A percentile compares a stretch with the other conserved stretches of the same genome.
phyloP scores from a whole-genome alignment of 2,888 invertebrate species.

The Cosmopolites sordidus region DNA sequence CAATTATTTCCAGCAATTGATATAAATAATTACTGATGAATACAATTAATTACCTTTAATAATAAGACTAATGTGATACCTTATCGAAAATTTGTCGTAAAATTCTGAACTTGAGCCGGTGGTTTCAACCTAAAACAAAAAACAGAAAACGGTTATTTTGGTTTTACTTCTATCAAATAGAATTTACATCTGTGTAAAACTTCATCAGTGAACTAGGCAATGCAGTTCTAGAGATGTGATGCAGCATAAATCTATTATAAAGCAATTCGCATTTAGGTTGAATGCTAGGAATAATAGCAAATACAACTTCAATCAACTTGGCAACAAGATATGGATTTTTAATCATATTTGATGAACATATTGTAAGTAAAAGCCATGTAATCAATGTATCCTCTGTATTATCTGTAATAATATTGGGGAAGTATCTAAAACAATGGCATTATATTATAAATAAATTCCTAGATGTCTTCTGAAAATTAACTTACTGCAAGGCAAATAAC shows the following conservation, averaged over 20 bases:
- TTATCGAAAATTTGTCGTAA: slow-evolving; percentile 76
- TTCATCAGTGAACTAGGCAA: slow-evolving; percentile 92
- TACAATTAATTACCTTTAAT: slow-evolving; percentile 60
- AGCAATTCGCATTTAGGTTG: slow-evolving; percentile 53
- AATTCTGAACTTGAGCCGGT: slow-evolving; percentile 98
- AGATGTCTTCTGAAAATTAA: slow-evolving; percentile 34
- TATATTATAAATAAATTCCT: background rate
- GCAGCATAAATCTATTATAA: slow-evolving; percentile 78
- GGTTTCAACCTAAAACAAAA: slow-evolving; percentile 71
- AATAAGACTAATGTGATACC: slow-evolving; percentile 96
- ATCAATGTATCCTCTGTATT: slow-evolving; percentile 79
- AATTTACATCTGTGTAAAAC: slow-evolving; percentile 90
- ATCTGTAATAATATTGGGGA: slow-evolving; percentile 68
- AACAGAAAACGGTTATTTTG: background rate
- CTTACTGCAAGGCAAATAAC: slow-evolving; percentile 88
- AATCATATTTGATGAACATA: slow-evolving; percentile 86
- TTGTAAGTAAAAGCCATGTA: slow-evolving; percentile 82
- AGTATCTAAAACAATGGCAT: slow-evolving; percentile 59
- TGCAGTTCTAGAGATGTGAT: slow-evolving; percentile 75
- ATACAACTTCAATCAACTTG: slow-evolving; percentile 89
- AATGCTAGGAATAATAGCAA: slow-evolving; percentile 70
- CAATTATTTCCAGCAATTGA: slow-evolving; percentile 9
- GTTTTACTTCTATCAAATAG: background rate
- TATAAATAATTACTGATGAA: slow-evolving; percentile 2
- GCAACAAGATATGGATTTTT: slow-evolving; percentile 96